Evolutionary conservation across 2,797 vertebrate genomes (phyloP).

Genomic region (Gadopsis bispinosus): DNA sequence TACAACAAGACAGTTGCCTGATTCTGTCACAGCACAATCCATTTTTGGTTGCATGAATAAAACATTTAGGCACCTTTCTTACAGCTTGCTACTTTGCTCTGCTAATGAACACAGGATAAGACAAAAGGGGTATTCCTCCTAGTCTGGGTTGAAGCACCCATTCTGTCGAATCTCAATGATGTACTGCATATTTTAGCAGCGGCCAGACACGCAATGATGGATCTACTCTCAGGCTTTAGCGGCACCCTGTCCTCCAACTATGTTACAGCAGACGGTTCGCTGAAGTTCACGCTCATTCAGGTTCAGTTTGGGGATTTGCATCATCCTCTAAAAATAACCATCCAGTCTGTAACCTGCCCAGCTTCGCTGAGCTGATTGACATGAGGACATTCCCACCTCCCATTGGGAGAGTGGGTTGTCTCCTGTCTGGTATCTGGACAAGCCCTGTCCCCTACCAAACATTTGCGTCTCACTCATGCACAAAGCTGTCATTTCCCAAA

Average conservation of each 20-base stretch:
- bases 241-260: not conserved
- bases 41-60: slow-evolving; percentile 85
- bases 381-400: slow-evolving; percentile 57
- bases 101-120: slow-evolving; percentile 65
- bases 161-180: slow-evolving; percentile 62
- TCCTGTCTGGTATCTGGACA: slow-evolving; percentile 68
- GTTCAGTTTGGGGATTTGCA: slow-evolving; percentile 48
- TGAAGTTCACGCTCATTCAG: slow-evolving; percentile 20
- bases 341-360: slow-evolving; percentile 44
- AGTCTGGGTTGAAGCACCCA: slow-evolving; percentile 47
- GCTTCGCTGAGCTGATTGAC: slow-evolving; percentile 67
- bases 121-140: slow-evolving; percentile 44
- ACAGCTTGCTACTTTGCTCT: slow-evolving; percentile 58
- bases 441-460: slow-evolving; percentile 54
- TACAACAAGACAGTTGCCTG: slow-evolving; percentile 70
- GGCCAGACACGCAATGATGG: not conserved
- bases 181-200: slow-evolving; percentile 22
- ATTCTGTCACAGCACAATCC: slow-evolving; percentile 80
- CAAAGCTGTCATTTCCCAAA: slow-evolving; percentile 78
- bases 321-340: slow-evolving; percentile 49
- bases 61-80: slow-evolving; percentile 79
- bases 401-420: slow-evolving; percentile 54
- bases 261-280: slow-evolving; percentile 15
- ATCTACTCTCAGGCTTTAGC: slow-evolving; percentile 6
- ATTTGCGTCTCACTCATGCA: slow-evolving; percentile 72